Percentiles rank a stretch among this genome's conserved stretches.
Conservation (phyloP, 64 coral and sea anemone species). For the Trachythela sp. region DNA sequence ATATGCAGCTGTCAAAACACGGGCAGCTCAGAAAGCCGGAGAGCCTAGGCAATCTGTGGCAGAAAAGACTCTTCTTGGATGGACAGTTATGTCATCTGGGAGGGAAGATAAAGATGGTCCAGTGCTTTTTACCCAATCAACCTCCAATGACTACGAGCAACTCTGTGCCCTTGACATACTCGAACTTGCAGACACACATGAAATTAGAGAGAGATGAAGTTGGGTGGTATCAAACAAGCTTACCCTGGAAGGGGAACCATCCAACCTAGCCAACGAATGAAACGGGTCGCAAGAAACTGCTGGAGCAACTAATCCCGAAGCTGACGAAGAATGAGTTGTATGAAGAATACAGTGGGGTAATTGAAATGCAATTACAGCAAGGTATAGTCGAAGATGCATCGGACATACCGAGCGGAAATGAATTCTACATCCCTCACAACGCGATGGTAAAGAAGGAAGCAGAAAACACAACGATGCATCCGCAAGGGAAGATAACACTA, state of each 20-base stretch:
- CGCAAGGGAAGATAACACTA: background rate
- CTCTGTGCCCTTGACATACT: background rate
- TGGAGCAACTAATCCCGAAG: background rate
- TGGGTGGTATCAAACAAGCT: background rate
- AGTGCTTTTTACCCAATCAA: background rate
- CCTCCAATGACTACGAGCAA: background rate
- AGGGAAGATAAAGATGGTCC: background rate
- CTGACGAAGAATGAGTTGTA: background rate
- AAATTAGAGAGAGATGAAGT: background rate
- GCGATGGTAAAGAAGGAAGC: background rate
- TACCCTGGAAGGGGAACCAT: background rate
- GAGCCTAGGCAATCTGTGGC: too few species aligned
- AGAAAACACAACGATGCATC: background rate
- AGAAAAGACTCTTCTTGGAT: background rate
- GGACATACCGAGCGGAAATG: background rate
- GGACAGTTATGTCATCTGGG: background rate
- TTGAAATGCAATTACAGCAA: background rate
- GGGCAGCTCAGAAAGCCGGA: too few species aligned
- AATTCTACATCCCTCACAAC: background rate
- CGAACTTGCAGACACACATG: background rate
- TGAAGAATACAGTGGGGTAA: background rate
- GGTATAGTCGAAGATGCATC: background rate
- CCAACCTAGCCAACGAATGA: background rate
- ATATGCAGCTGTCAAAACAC: background rate
- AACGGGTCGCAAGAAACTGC: background rate